A percentile compares a stretch with the other conserved stretches of the same genome.
Conservation (phyloP, 2,797 vertebrate genomes). For the Philypnodon macrostomus region DNA sequence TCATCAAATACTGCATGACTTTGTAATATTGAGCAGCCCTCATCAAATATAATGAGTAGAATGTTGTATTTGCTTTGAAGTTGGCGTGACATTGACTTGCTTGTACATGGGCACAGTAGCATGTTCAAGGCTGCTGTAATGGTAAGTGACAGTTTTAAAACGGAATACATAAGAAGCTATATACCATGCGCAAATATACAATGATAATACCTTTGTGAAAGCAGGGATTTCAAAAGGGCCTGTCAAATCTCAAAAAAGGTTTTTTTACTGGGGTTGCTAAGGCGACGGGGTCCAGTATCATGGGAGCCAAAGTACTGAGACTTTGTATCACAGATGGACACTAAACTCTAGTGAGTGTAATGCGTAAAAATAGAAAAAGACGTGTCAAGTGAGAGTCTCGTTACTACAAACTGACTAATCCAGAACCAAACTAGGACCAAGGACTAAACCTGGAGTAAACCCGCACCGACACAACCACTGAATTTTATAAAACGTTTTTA, state of each 20-base stretch:
- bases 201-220: constrained; percentile 32
- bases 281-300: constrained; percentile 34
- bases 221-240: constrained; percentile 40
- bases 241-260: constrained; percentile 59
- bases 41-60: too few species aligned
- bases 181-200: constrained; percentile 37
- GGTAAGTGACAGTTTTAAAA: constrained; percentile 2
- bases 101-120: neutral
- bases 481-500: too few species aligned
- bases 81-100: neutral
- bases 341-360: constrained; percentile 4
- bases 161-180: constrained; percentile 18
- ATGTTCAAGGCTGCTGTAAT: neutral
- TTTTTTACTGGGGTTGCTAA: constrained; percentile 45
- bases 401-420: too few species aligned
- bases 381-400: neutral
- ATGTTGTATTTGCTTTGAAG: neutral
- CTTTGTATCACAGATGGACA: constrained; percentile 32
- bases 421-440: too few species aligned
- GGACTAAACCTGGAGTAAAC: too few species aligned
- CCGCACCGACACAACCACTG: too few species aligned
- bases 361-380: constrained; percentile 23
- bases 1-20: too few species aligned
- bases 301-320: constrained; percentile 30
- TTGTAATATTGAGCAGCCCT: too few species aligned